These are phyloP conservation scores for Gopherus flavomarginatus DNA, from an alignment of 2,113 vertebrate genomes.

Conservation along the genomic window DNA sequence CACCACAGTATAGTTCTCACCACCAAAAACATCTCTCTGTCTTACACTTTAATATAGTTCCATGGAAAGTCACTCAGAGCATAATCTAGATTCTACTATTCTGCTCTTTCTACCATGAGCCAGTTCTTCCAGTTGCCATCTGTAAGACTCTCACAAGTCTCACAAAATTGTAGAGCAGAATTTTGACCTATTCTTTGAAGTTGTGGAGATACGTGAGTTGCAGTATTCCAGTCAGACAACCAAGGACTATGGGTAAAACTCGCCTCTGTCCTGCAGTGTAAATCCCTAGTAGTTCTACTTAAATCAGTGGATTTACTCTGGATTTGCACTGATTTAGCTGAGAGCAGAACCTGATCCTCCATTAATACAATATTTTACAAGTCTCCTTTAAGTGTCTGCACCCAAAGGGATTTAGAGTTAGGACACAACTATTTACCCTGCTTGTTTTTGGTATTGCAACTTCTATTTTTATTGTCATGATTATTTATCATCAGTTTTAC, in stretches of 20 bases:
- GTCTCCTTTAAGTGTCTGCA: background rate
- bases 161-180: background rate
- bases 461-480: background rate
- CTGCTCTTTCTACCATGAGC: background rate
- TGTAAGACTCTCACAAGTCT: background rate
- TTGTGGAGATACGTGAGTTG: background rate
- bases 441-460: background rate
- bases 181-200: background rate
- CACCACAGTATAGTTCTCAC: background rate
- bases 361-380: background rate
- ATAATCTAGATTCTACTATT: background rate
- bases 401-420: background rate
- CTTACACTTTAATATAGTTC: background rate
- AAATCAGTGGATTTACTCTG: background rate
- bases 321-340: background rate
- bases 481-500: background rate
- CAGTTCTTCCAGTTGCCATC: background rate
- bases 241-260: background rate
- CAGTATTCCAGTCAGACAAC: background rate
- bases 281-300: background rate
- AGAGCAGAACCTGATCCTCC: rapidly evolving
- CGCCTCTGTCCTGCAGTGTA: background rate
- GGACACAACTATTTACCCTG: rapidly evolving
- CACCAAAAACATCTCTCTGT: background rate
- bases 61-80: background rate